A percentile compares a stretch with the other conserved stretches of the same genome.
Conservation (phyloP, 92 coral and sea anemone species). For the Phenganax subtilis region DNA sequence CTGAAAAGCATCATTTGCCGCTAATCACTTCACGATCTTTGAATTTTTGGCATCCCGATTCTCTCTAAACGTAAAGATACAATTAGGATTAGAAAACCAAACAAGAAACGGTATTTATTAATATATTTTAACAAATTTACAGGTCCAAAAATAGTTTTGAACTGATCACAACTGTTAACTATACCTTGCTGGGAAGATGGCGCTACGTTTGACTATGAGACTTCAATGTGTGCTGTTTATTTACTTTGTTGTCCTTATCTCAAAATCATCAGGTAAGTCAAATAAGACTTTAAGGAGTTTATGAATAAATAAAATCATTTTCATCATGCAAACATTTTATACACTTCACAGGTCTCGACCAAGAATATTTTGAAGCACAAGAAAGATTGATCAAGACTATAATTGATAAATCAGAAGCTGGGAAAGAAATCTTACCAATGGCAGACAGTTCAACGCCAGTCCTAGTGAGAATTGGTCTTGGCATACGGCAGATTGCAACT, state of each 20-base stretch:
- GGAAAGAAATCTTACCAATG: constrained; percentile 17
- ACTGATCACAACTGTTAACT: neutral
- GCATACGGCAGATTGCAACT: constrained; percentile 30
- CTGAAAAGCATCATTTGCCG: no score
- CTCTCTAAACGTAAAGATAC: neutral
- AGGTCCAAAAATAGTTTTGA: neutral
- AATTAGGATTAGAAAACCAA: neutral
- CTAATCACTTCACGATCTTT: no score
- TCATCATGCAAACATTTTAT: neutral
- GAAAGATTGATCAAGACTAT: constrained; percentile 3
- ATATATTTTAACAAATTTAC: neutral
- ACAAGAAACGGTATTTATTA: neutral
- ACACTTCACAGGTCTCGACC: neutral
- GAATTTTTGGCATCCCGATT: no score
- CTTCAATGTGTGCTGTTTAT: neutral
- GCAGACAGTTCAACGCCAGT: constrained; percentile 10
- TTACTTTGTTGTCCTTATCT: neutral
- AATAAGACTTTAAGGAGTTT: neutral
- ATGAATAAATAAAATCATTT: neutral
- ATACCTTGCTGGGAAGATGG: neutral
- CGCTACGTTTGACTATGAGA: neutral
- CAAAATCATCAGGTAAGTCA: neutral
- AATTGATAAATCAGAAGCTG: neutral
- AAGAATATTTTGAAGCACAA: neutral
- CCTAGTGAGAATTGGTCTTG: neutral